phyloP scores from a whole-genome alignment of 2,113 vertebrate species.

The Felis chaus region DNA sequence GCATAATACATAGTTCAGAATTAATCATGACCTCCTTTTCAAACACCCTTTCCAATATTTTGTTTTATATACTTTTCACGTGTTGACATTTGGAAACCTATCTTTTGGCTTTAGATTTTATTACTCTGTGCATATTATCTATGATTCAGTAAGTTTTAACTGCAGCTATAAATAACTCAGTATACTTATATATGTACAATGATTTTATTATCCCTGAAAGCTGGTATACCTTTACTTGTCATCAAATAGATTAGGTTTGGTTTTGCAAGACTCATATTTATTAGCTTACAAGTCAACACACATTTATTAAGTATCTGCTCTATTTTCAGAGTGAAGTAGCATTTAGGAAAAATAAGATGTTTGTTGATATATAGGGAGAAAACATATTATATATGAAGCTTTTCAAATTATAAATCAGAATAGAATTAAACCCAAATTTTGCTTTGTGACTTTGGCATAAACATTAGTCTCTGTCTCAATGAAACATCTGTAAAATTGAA shows the following conservation, averaged over 20 bases:
- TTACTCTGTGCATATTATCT: background rate
- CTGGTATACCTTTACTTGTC: background rate
- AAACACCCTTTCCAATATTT: background rate
- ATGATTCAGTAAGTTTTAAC: background rate
- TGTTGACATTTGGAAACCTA: slow-evolving; percentile 6
- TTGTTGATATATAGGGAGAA: background rate
- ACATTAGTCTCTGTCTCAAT: background rate
- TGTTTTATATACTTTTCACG: background rate
- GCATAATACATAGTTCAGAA: background rate
- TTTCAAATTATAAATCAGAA: background rate
- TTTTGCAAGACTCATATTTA: background rate
- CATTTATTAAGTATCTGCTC: background rate
- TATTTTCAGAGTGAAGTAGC: background rate
- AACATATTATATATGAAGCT: background rate
- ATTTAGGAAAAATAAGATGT: background rate
- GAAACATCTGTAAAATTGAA: background rate
- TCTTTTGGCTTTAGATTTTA: background rate
- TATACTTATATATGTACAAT: background rate
- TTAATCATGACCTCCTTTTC: background rate
- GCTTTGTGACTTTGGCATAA: background rate
- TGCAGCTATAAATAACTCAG: background rate
- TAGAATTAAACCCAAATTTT: background rate
- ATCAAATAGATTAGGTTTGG: background rate
- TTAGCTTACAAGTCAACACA: background rate
- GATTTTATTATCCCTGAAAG: background rate